Percentiles rank a stretch among this genome's conserved stretches.
Evolutionary conservation across 2,888 invertebrate species (phyloP).

Genomic region (Nomada ruficornis): DNA sequence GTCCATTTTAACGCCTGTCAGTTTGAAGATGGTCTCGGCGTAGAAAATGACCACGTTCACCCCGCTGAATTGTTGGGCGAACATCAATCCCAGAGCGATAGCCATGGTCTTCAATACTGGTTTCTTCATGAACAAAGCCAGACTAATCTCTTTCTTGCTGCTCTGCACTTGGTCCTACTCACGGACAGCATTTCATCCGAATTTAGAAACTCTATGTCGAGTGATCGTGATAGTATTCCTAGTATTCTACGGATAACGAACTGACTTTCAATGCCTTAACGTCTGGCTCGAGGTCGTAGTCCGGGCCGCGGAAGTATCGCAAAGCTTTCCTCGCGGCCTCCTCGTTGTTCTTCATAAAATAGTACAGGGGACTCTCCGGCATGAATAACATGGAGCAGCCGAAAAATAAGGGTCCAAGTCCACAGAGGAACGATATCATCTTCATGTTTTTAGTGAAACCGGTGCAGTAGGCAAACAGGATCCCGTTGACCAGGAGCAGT

Average conservation of each 20-base stretch:
- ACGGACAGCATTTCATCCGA: not conserved
- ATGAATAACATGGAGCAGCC: slow-evolving; percentile 90
- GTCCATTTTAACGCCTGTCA: slow-evolving; percentile 86
- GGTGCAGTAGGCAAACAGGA: slow-evolving; percentile 89
- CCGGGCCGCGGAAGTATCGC: slow-evolving; percentile 89
- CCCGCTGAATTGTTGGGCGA: slow-evolving; percentile 94
- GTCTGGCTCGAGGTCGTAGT: slow-evolving; percentile 88
- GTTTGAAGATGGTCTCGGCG: slow-evolving; percentile 89
- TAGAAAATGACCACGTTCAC: slow-evolving; percentile 93
- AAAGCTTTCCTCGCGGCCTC: slow-evolving; percentile 89
- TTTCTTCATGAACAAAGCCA: slow-evolving; percentile 86
- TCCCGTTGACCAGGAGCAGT: slow-evolving; percentile 92
- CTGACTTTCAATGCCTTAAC: slow-evolving; percentile 87
- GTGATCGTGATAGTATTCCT: too few relatives aligned
- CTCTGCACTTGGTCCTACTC: slow-evolving; percentile 41
- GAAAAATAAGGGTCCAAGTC: slow-evolving; percentile 88
- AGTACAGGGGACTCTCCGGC: slow-evolving; percentile 93
- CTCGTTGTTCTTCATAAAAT: slow-evolving; percentile 87
- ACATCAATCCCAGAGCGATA: slow-evolving; percentile 91
- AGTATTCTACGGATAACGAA: not conserved
- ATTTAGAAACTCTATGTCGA: not conserved
- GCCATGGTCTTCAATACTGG: slow-evolving; percentile 88
- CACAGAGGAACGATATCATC: slow-evolving; percentile 85
- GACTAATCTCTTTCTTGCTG: slow-evolving; percentile 22
- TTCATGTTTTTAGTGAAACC: slow-evolving; percentile 87